Percentiles rank a stretch among this genome's conserved stretches.
Conservation (phyloP, 2,888 invertebrate genomes). For the Himalopsyche anomala region DNA sequence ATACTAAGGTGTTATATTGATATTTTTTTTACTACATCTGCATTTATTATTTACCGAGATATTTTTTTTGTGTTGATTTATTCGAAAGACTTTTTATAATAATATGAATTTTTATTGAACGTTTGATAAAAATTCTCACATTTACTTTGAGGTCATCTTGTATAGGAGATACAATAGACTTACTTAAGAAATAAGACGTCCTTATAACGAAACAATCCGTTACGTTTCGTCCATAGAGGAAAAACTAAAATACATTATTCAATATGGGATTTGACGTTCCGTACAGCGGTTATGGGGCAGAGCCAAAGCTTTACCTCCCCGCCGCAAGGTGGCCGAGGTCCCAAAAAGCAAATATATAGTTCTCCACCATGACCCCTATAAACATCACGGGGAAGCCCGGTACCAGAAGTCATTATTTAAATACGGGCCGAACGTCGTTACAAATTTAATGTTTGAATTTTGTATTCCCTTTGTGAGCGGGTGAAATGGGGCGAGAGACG, state of each 20-base stretch:
- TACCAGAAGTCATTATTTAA: slow-evolving; percentile 61
- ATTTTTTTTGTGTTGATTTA: too few species aligned
- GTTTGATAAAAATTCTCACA: too few species aligned
- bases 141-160: too few species aligned
- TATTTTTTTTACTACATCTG: too few species aligned
- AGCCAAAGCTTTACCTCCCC: slow-evolving; percentile 32
- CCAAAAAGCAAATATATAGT: slow-evolving; percentile 61
- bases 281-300: slow-evolving; percentile 37
- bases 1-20: too few species aligned
- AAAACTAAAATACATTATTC: slow-evolving; percentile 43
- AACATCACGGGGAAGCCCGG: slow-evolving; percentile 58
- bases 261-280: slow-evolving; percentile 42
- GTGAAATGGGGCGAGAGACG: slow-evolving; percentile 57
- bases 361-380: slow-evolving; percentile 56
- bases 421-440: slow-evolving; percentile 60
- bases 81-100: too few species aligned
- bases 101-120: too few species aligned
- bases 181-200: background rate
- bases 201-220: background rate
- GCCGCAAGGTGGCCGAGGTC: slow-evolving; percentile 44
- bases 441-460: slow-evolving; percentile 61
- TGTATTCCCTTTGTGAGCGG: slow-evolving; percentile 60
- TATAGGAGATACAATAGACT: background rate
- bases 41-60: too few species aligned
- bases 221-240: slow-evolving; percentile 21